A percentile compares a stretch with the other conserved stretches of the same genome.
Conservation (phyloP, 2,888 invertebrate genomes). For the Diadegma fenestrale region DNA sequence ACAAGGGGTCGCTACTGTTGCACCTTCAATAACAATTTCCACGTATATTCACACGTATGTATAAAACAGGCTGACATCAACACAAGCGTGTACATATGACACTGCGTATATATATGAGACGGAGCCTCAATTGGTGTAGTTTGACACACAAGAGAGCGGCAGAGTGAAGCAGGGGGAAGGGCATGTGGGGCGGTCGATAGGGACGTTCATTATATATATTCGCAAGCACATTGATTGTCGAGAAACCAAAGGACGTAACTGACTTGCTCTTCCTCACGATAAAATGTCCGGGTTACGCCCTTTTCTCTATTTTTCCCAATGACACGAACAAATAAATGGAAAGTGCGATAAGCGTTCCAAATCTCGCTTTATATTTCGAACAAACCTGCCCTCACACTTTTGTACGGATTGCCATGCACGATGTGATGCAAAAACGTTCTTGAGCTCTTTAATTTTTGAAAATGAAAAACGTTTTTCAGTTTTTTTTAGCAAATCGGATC, state of each 20-base stretch:
- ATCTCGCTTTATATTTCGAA: background rate
- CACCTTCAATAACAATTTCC: conserved; percentile 30
- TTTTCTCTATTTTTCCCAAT: background rate
- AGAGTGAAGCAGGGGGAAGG: conserved; percentile 77
- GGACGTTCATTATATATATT: conserved; percentile 59
- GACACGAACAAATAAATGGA: background rate
- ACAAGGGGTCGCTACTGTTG: conserved; percentile 56
- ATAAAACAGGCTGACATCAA: background rate
- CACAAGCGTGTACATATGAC: background rate
- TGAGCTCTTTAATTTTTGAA: background rate
- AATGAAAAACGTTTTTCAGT: too few species aligned
- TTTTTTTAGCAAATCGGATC: too few species aligned
- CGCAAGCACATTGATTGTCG: conserved; percentile 15
- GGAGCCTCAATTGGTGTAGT: conserved; percentile 74
- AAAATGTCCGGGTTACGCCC: background rate
- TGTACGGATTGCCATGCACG: background rate
- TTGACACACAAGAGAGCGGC: conserved; percentile 70
- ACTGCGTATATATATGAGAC: conserved; percentile 40
- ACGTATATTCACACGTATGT: conserved; percentile 28
- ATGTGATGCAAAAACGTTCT: background rate
- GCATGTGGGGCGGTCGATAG: conserved; percentile 81
- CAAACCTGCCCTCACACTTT: background rate
- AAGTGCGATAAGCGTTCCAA: background rate
- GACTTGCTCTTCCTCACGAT: background rate
- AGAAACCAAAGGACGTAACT: conserved; percentile 36